These are phyloP conservation scores for Plebejus anna DNA, from an alignment of 2,888 invertebrate species.

Conservation along the genomic window DNA sequence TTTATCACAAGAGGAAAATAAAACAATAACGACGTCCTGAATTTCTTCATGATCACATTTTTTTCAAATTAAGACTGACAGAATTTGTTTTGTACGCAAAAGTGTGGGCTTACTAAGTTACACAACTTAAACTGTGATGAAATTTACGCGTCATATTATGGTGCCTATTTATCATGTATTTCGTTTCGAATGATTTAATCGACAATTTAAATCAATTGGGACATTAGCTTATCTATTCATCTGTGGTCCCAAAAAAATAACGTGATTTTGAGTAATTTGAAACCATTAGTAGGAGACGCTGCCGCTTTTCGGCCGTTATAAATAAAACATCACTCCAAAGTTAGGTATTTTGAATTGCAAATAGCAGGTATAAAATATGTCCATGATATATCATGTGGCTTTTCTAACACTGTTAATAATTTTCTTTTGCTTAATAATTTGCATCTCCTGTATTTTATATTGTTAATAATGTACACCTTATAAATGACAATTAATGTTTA, in stretches of 20 bases:
- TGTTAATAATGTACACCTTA: too few relatives aligned
- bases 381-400: conserved; percentile 39
- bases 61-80: too few relatives aligned
- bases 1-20: background rate
- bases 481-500: too few relatives aligned
- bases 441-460: background rate
- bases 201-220: conserved; percentile 15
- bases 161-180: background rate
- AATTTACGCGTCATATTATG: background rate
- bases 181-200: background rate
- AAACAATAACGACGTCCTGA: background rate
- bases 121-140: background rate
- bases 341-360: conserved; percentile 74
- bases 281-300: conserved; percentile 35
- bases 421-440: conserved; percentile 7
- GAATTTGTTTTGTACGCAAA: background rate
- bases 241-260: conserved; percentile 7
- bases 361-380: conserved; percentile 58
- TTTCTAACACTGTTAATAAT: conserved; percentile 25
- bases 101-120: background rate
- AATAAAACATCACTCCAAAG: conserved; percentile 76
- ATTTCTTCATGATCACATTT: too few relatives aligned
- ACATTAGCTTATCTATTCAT: conserved; percentile 22
- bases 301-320: conserved; percentile 63
- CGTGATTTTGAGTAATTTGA: conserved; percentile 26